Evolutionary conservation across 2,888 invertebrate genomes (phyloP).

Genomic region (Copidosoma aretas): DNA sequence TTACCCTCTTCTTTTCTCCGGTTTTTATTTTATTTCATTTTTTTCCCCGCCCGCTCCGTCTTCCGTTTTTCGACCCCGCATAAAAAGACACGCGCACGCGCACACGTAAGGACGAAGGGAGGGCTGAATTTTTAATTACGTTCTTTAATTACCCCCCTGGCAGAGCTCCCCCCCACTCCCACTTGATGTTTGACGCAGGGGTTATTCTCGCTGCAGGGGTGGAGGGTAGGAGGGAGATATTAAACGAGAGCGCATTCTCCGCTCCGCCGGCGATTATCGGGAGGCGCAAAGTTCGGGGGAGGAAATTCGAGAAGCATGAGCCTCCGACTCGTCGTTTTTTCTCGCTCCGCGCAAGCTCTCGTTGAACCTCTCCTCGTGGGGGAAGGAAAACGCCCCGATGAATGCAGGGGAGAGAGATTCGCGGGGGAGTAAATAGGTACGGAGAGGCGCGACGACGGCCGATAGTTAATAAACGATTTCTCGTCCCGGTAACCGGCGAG

Average conservation of each 20-base stretch:
- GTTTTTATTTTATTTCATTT: neutral
- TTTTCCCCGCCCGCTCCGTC: neutral
- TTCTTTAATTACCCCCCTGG: neutral
- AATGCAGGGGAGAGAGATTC: neutral
- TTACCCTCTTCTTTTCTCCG: neutral
- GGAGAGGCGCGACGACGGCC: neutral
- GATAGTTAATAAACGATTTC: conserved; percentile 27
- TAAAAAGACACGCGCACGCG: neutral
- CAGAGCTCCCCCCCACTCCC: neutral
- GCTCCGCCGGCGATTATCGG: conserved; percentile 3
- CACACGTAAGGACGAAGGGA: no score
- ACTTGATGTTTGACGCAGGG: no score
- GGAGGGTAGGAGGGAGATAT: no score
- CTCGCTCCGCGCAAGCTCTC: neutral
- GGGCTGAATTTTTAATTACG: conserved; percentile 1
- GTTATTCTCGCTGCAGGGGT: no score
- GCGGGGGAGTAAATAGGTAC: no score
- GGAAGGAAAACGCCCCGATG: neutral
- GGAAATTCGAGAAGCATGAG: no score
- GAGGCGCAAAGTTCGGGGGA: conserved; percentile 5
- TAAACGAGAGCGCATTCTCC: neutral
- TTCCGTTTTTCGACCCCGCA: neutral
- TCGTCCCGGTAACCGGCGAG: conserved; percentile 2
- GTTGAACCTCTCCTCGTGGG: neutral
- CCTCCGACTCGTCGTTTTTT: conserved; percentile 2